Percentiles rank a stretch among this genome's conserved stretches.
Conservation (phyloP, 2,888 invertebrate species). For the Brenthis hecate region DNA sequence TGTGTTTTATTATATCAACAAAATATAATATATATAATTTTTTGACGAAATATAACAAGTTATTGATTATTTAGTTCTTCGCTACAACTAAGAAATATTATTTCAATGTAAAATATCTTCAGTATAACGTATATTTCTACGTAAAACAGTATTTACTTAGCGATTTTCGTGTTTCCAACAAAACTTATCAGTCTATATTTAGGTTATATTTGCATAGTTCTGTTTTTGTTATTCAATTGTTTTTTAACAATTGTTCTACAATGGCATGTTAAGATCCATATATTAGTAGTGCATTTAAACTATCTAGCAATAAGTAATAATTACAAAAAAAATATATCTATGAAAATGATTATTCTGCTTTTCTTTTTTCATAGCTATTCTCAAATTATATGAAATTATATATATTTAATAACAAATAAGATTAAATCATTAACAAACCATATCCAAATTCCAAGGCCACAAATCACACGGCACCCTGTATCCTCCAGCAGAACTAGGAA, state of each 20-base stretch:
- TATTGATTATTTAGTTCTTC: conserved; percentile 11
- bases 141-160: too few species aligned
- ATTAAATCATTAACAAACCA: conserved; percentile 27
- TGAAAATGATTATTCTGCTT: too few species aligned
- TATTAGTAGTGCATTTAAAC: too few species aligned
- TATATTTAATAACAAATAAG: background rate
- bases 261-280: too few species aligned
- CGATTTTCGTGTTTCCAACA: too few species aligned
- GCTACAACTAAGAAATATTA: background rate
- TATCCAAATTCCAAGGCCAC: conserved; percentile 42
- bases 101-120: background rate
- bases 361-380: too few species aligned
- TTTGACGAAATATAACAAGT: conserved; percentile 14
- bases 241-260: too few species aligned
- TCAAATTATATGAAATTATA: background rate
- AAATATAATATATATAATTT: conserved; percentile 23
- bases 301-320: too few species aligned
- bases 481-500: conserved; percentile 73
- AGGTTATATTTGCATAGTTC: too few species aligned
- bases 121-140: background rate
- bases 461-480: conserved; percentile 56
- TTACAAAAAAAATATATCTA: too few species aligned
- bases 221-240: too few species aligned
- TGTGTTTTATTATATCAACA: conserved; percentile 41
- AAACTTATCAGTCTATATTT: too few species aligned